phyloP scores from a whole-genome alignment of 2,797 vertebrate genomes.

The Potorous gilbertii region DNA sequence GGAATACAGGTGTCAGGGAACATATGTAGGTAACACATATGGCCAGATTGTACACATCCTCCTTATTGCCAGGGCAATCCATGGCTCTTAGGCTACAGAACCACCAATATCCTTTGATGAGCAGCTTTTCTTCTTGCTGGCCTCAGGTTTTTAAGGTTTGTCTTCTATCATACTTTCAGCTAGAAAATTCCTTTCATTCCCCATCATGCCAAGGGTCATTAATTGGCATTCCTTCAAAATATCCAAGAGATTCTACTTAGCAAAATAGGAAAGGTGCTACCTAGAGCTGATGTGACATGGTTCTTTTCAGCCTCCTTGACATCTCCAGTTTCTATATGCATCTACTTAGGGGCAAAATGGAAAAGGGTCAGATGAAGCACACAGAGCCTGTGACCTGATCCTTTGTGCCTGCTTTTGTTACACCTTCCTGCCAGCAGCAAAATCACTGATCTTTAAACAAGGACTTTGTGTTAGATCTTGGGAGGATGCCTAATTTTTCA shows the following conservation, averaged over 20 bases:
- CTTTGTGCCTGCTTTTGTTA: not conserved
- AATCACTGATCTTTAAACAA: not conserved
- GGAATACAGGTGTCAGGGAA: not conserved
- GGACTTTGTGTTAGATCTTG: not conserved
- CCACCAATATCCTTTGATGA: not conserved
- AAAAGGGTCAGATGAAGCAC: not conserved
- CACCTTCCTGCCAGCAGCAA: not conserved
- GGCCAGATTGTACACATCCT: not conserved
- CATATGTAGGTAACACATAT: not conserved
- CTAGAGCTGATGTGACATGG: not conserved
- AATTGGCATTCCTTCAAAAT: not conserved
- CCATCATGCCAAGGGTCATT: not conserved
- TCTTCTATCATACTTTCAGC: not conserved
- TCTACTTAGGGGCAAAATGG: not conserved
- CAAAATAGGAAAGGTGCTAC: not conserved
- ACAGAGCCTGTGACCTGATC: not conserved
- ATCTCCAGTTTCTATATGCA: not conserved
- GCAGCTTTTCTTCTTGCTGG: not conserved
- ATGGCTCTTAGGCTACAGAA: not conserved
- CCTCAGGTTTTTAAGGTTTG: not conserved
- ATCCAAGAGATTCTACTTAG: not conserved
- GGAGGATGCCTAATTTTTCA: not conserved
- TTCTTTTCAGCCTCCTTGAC: not conserved
- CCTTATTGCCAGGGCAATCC: not conserved
- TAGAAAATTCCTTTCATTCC: not conserved